Conservation (phyloP, 2,113 vertebrate genomes). For the Mastomys coucha region DNA sequence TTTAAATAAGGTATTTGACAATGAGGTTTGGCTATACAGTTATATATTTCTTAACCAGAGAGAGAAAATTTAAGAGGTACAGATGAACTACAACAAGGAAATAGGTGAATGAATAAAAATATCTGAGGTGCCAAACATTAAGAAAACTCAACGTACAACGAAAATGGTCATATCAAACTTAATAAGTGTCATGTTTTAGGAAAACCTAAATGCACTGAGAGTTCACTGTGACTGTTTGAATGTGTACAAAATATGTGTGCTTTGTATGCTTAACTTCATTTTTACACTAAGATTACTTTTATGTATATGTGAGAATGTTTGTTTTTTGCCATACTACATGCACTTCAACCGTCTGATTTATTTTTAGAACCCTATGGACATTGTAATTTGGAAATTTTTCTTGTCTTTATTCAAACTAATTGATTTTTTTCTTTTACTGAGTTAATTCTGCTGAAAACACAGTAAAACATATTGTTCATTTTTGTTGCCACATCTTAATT, state of each 20-base stretch:
- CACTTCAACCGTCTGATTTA: neutral
- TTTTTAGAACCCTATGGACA: neutral
- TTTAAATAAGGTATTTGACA: neutral
- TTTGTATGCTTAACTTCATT: neutral
- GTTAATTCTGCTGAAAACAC: neutral
- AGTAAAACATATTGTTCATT: neutral
- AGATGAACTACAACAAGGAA: neutral
- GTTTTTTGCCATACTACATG: neutral
- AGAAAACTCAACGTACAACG: neutral
- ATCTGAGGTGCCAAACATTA: neutral
- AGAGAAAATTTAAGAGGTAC: neutral
- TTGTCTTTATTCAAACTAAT: neutral
- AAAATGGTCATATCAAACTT: neutral
- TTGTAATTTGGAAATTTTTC: neutral
- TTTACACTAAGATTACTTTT: neutral
- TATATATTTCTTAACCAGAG: neutral
- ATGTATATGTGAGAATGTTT: neutral
- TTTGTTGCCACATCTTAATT: neutral
- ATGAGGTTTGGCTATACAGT: neutral
- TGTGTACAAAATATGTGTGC: neutral
- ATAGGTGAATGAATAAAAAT: neutral
- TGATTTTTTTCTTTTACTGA: neutral
- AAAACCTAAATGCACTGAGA: neutral
- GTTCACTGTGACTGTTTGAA: neutral
- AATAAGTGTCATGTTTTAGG: neutral